Percentiles rank a stretch among this genome's conserved stretches.
phyloP scores from a whole-genome alignment of 2,797 vertebrate species.

The Sciurus carolinensis region DNA sequence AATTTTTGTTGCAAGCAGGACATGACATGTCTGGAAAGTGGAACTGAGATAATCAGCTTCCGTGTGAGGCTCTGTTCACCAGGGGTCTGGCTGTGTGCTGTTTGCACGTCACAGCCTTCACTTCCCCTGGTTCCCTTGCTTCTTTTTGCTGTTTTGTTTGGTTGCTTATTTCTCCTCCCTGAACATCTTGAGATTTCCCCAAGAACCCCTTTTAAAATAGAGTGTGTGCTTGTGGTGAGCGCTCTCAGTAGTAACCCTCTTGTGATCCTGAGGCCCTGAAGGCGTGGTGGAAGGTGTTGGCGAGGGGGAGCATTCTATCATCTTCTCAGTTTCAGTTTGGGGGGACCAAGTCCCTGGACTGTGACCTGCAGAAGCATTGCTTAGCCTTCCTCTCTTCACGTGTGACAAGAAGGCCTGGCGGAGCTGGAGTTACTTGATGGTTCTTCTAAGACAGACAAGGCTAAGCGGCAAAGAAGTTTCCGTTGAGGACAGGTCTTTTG shows the following conservation, averaged over 20 bases:
- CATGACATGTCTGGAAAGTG: neutral
- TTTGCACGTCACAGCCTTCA: neutral
- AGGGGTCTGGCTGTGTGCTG: neutral
- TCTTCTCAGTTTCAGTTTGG: neutral
- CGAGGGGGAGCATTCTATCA: neutral
- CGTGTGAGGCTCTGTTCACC: neutral
- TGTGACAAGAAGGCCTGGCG: neutral
- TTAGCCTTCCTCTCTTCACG: neutral
- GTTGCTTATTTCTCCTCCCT: neutral
- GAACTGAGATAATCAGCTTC: neutral
- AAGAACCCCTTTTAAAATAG: neutral
- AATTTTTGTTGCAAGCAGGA: neutral
- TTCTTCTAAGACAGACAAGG: neutral
- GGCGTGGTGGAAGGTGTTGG: neutral
- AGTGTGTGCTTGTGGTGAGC: neutral
- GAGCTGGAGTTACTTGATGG: neutral
- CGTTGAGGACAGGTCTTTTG: neutral
- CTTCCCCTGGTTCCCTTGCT: neutral
- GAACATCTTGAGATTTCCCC: neutral
- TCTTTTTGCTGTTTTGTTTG: neutral
- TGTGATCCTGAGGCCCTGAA: too few relatives aligned
- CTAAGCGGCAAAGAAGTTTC: neutral
- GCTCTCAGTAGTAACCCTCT: neutral
- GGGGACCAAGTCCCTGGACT: neutral
- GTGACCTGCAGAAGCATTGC: neutral